Evolutionary conservation across 2,888 invertebrate genomes (phyloP), one percentile per base, ranked within the genome.

Genomic region (Boloria euphrosyne): DNA sequence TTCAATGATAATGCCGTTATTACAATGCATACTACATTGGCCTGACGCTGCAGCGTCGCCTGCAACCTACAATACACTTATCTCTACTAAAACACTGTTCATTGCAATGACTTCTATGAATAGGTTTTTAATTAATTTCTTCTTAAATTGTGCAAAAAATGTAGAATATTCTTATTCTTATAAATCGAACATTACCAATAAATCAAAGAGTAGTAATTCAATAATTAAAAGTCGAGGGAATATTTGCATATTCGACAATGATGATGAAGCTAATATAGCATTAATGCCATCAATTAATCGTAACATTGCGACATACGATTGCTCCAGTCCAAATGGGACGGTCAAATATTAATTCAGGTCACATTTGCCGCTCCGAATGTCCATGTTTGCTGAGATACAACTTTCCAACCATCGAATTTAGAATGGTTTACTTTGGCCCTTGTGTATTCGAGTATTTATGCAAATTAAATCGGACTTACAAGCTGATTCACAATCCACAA

Each of bases 331-430:
- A 49, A 69, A 59, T 31, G 59, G 43, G 47, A 16, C 61, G 60
- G 86, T 87, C 89, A 88, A 89, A 90, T 89, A 89, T 90, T 88
- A 89, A 89, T 89, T 90, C 90, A 80, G 89, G 89, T 89, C 90
- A 87, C 88, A 89, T 88, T 88, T 84, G 84, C 80, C 80, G 79
- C 81, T 85, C 79, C 78, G 77, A 84, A 85, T 83, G 84, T 83
- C 84, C 85, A 74, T 86, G 84, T 89, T 90, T 88, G 83, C 81
- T 78, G 82, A 86, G 87, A 89, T 85, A 87, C 85, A 88, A 89
- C 88, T 90, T 89, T 88, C 81, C 83, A 59, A 67, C 60, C 67
- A 62, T 67, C 64, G 67, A 65, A 52, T 70, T 70, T 65, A 67
- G 65, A 65, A 84, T 84, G 84, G 84, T 87, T 87, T 86, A 83